Evolutionary conservation across 2,113 vertebrate species (phyloP), one percentile per base, ranked within the genome.

Genomic region (Nibea coibor): DNA sequence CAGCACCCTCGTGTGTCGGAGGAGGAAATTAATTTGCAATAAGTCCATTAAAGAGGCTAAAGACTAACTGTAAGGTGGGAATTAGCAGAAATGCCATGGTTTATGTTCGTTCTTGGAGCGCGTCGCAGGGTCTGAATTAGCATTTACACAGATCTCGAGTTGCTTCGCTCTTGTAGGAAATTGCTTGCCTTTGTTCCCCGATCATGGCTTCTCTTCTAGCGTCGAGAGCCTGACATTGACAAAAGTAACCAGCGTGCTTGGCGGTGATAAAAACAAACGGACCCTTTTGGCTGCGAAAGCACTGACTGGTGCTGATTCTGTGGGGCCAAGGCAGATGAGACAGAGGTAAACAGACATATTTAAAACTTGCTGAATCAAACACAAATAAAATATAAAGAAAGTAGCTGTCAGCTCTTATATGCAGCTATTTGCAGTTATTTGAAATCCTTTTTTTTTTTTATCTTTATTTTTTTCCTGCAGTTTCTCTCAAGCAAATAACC

Each of bases 11-110:
- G 24, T 31, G 68, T 63, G 68, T 80, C 56, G n/a, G 14, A 65
- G 53, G 57, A 63, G 47, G 17, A 67, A 70, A 65, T 78, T 70
- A 39, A 89, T 89, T 88, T 66, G 42, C 63, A 0, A 47, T 66
- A 82, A 70, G 81, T 85, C 80, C 65, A 89, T 83, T 86, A 65
- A 86, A 86, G 88, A 83, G 70, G 83, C 59, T 58, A 78, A 86
- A 85, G 54, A 59, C n/a, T 64, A 87, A 64, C 15, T 51, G 26
- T 26, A 42, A 83, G 50, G 68, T 80, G 59, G 68, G 62, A 78
- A 85, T 88, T 48, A 86, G 45, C 48, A 66, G 61, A 81, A 82
- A 84, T 1, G 7, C 17, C n/a, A 45, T 70, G 59, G 80, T 85
- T 75, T 80, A 91, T 50, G 83, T 66, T 24, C 54, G 47, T 42